Base-by-base conservation (phyloP, 2,113 vertebrate genomes). In the Platysteira castanea region DNA sequence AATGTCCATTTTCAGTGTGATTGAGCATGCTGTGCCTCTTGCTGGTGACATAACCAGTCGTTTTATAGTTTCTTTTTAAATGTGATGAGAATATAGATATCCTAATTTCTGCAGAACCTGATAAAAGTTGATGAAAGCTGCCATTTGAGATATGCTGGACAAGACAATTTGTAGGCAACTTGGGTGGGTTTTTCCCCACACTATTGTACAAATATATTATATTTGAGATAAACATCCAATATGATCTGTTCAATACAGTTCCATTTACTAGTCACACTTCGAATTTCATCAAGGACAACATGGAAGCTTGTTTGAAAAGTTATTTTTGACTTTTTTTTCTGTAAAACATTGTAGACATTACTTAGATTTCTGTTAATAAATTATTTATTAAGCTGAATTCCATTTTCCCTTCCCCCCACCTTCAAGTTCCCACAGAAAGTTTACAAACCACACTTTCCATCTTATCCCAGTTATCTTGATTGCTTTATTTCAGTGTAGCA, bases 171-270 rank as follows among this genome's bases (percentile, higher is more conserved):
- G 15, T 8, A 64, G 4, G 30, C 0, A 0, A 8, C 11, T 65
- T 52, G 20, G 3, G 13, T 35, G 42, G 0, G 0, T 14, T 39
- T 59, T 57, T 64, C 18, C 21, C n/a, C 31, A 24, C 3, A 3
- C 19, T 64, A 17, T 14, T n/a, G 15, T 78, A 59, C 15, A 76
- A 64, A 49, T 70, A 39, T 64, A 1, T 71, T 92, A 14, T 21
- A 6, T 70, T 74, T 74, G 33, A 64, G 16, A 11, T 59, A 90
- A 95, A 59, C 11, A 33, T 42, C 4, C 15, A 44, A 28, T 47
- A 57, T 28, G 56, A 14, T 41, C 33, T 60, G 33, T 52, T 64
- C 56, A 44, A 67, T 57, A 27, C 8, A 20, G 15, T 71, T 78
- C 24, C 6, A 44, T 82, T 95, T 89, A 26, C 49, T 75, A 63